Percentiles rank a stretch among this genome's conserved stretches.
These are phyloP conservation scores for Clarias fuscus DNA, from an alignment of 2,797 vertebrate genomes.

Conservation along the genomic window DNA sequence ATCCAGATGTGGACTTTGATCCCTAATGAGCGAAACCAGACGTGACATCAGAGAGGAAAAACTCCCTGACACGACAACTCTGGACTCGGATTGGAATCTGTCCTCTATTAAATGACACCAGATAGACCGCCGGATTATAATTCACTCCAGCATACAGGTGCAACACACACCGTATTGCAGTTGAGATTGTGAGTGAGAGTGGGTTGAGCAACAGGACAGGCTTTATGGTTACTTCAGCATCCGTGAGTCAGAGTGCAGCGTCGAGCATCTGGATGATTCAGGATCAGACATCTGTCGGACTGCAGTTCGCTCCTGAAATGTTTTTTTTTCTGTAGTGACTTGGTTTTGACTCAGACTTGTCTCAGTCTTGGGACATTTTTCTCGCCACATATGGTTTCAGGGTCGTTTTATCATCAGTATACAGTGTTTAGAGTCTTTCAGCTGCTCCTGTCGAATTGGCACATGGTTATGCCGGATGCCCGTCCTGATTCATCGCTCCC, in stretches of 20 bases:
- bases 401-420: too few species aligned
- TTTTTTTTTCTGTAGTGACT: background rate
- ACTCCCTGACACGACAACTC: background rate
- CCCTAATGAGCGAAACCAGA: background rate
- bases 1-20: background rate
- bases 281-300: background rate
- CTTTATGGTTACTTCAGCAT: background rate
- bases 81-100: background rate
- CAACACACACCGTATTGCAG: background rate
- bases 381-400: background rate
- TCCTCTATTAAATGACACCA: background rate
- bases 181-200: background rate
- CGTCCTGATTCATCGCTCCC: too few species aligned
- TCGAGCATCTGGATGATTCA: background rate
- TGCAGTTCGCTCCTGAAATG: background rate
- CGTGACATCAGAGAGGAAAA: background rate
- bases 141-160: background rate
- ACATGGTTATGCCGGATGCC: too few species aligned
- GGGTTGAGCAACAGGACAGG: background rate
- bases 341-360: background rate
- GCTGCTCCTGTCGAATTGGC: too few species aligned
- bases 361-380: background rate
- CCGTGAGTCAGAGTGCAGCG: background rate
- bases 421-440: too few species aligned
- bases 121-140: background rate